Evolutionary conservation across 2,797 vertebrate species (phyloP), one percentile per base, ranked within the genome.

Genomic region (Poeciliopsis paucimaculata): DNA sequence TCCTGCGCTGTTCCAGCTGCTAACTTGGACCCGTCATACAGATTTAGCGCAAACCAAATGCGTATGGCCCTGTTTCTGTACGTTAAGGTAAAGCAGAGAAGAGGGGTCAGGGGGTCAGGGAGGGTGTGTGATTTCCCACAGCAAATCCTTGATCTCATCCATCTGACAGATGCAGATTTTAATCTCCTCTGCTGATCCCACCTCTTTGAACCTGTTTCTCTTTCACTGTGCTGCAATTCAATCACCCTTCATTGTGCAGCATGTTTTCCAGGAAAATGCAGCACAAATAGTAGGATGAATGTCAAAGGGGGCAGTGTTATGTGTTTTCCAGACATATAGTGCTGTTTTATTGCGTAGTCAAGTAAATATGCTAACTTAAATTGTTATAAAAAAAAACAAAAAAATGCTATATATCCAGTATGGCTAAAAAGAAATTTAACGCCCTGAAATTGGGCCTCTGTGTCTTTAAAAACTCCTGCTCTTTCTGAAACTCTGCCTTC

Each of bases 131-230:
- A 71, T 77, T 84, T 91, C 82, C 77, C 79, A 84, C 84, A 75
- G 43, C 82, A 57, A 83, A 83, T 82, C 60, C 28, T 73, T 82
- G 70, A 62, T 77, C 80, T 86, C 34, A 49, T 82, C 53, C 34
- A 18, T 82, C 77, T 68, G 83, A 87, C 81, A 81, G 81, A 81
- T 75, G 78, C 77, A 87, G 78, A 88, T 91, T 82, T 87, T 78
- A 82, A 86, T 89, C 83, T 82, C 77, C 2, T 73, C 46, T 34
- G n/a, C 47, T 72, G 45, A 26, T 86, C 72, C 66, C 9, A 5
- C 16, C 28, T 71, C 70, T 74, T 70, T 1, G 2, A 79, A 80
- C 45, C 49, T 46, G 57, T 53, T 77, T 60, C 31, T 83, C 57
- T 36, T 73, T 76, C 53, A 64, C 77, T n/a, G 72, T 53, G 49